phyloP scores from a whole-genome alignment of 2,888 invertebrate genomes.

The Euphydryas editha region DNA sequence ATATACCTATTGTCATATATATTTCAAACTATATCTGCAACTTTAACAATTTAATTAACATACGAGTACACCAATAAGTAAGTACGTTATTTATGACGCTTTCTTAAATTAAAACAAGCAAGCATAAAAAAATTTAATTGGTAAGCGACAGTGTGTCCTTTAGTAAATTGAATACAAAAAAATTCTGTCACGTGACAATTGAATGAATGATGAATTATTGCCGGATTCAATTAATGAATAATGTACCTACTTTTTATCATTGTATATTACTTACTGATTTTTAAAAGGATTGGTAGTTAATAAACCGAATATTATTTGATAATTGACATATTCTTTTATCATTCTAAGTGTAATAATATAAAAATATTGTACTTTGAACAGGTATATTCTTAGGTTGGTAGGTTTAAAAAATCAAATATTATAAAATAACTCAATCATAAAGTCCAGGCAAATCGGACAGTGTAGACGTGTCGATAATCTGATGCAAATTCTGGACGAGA shows the following conservation, averaged over 20 bases:
- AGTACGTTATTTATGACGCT: conserved; percentile 19
- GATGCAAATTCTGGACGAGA: conserved; percentile 75
- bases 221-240: conserved; percentile 47
- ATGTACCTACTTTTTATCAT: too few relatives aligned
- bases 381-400: too few relatives aligned
- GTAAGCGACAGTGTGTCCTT: conserved; percentile 19
- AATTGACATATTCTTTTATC: too few relatives aligned
- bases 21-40: too few relatives aligned
- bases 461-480: conserved; percentile 63
- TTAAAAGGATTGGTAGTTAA: too few relatives aligned
- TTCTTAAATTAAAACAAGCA: conserved; percentile 16
- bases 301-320: too few relatives aligned
- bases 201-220: conserved; percentile 66
- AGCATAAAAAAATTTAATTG: conserved; percentile 21
- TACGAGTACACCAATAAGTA: neutral
- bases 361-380: too few relatives aligned
- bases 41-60: too few relatives aligned
- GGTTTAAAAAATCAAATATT: neutral
- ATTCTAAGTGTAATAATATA: too few relatives aligned
- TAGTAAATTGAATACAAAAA: conserved; percentile 57
- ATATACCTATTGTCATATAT: too few relatives aligned
- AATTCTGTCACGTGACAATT: conserved; percentile 54
- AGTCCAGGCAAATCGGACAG: conserved; percentile 20
- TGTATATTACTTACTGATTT: too few relatives aligned
- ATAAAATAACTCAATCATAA: conserved; percentile 3